phyloP scores from a whole-genome alignment of 2,797 vertebrate species.

The Dicrostonyx torquatus region DNA sequence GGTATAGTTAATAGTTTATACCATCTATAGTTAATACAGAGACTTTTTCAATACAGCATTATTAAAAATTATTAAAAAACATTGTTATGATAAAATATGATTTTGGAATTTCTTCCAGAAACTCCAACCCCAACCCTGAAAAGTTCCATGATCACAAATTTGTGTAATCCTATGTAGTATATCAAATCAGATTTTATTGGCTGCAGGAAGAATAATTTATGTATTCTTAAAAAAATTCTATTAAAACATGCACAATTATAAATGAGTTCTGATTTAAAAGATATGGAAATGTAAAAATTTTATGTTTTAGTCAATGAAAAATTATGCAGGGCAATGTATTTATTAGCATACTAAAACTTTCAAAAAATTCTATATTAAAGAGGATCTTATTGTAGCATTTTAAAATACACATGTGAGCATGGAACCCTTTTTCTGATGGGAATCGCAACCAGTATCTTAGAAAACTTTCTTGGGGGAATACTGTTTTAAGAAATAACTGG shows the following conservation, averaged over 20 bases:
- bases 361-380: slow-evolving; percentile 12
- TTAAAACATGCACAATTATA: slow-evolving; percentile 18
- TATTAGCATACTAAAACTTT: slow-evolving; percentile 34
- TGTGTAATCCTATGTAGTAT: neutral
- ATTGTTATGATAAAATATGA: slow-evolving; percentile 46
- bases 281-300: slow-evolving; percentile 45
- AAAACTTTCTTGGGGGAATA: slow-evolving; percentile 55
- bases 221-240: slow-evolving; percentile 32
- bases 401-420: neutral
- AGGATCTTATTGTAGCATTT: neutral
- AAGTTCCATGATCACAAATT: slow-evolving; percentile 1
- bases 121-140: neutral
- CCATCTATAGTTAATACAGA: slow-evolving; percentile 3
- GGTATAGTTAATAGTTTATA: slow-evolving; percentile 18
- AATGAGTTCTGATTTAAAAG: slow-evolving; percentile 56
- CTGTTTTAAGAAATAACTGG: slow-evolving; percentile 43
- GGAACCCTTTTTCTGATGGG: slow-evolving; percentile 39
- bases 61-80: neutral
- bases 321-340: slow-evolving; percentile 22
- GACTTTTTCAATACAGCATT: neutral
- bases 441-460: slow-evolving; percentile 13
- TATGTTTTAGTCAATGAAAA: slow-evolving; percentile 27
- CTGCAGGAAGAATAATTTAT: slow-evolving; percentile 43
- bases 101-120: slow-evolving; percentile 34
- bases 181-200: slow-evolving; percentile 34